Evolutionary conservation across 1,140 invertebrate species (phyloP).

Genomic region (Drosophila seguyi): DNA sequence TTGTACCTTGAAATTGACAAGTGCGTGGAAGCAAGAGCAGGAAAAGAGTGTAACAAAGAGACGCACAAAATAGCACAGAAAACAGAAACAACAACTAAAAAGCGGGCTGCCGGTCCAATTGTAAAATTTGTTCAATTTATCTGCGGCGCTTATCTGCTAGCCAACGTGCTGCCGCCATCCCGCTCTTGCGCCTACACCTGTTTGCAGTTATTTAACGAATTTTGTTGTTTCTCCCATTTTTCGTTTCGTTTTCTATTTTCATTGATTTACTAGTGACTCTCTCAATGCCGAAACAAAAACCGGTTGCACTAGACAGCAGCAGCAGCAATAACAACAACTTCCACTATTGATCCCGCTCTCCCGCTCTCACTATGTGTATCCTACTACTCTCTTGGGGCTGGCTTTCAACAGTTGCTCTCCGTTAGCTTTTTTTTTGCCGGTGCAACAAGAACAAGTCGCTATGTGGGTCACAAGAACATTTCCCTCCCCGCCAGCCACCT

Average conservation of each 20-base stretch:
- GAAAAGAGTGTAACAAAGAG: slow-evolving; percentile 7
- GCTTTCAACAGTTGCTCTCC: slow-evolving; percentile 35
- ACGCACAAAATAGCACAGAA: slow-evolving; percentile 23
- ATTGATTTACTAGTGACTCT: slow-evolving; percentile 56
- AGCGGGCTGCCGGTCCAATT: slow-evolving; percentile 17
- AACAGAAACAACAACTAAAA: slow-evolving; percentile 12
- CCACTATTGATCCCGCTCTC: slow-evolving; percentile 50
- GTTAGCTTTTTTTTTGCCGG: slow-evolving; percentile 67
- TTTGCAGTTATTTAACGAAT: slow-evolving; percentile 73
- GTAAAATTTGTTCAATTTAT: slow-evolving; percentile 55
- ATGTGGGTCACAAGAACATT: slow-evolving; percentile 58
- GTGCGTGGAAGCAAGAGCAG: slow-evolving; percentile 9
- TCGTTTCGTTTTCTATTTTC: too few relatives aligned
- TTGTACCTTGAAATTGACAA: slow-evolving; percentile 51
- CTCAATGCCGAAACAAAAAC: slow-evolving; percentile 62
- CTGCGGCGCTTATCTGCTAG: slow-evolving; percentile 25
- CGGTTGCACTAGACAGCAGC: slow-evolving; percentile 31
- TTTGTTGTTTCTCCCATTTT: slow-evolving; percentile 42
- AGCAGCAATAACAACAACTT: slow-evolving; percentile 17
- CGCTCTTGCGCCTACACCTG: slow-evolving; percentile 54
- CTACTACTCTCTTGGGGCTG: slow-evolving; percentile 30
- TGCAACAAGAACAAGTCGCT: slow-evolving; percentile 64
- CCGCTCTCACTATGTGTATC: slow-evolving; percentile 31
- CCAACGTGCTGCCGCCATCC: slow-evolving; percentile 21
- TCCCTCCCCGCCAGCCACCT: slow-evolving; percentile 6